Evolutionary conservation across 2,797 vertebrate species (phyloP), one percentile per base, ranked within the genome.

Genomic region (Urosaurus nigricauda): DNA sequence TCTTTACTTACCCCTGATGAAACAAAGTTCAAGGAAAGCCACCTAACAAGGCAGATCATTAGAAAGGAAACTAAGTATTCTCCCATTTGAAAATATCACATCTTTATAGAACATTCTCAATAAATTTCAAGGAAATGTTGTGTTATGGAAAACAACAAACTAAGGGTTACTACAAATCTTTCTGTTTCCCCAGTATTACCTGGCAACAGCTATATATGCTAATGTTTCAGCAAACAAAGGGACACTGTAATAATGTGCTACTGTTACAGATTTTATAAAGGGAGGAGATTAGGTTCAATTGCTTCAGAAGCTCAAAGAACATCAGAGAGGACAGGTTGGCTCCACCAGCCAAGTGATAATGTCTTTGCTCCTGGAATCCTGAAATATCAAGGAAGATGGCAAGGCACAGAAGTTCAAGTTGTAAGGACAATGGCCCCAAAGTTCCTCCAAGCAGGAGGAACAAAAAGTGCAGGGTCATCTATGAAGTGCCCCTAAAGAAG

Each of bases 401-500:
- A 32, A 77, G 37, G 21, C 37, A 5, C 21, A 79, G 7, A 58
- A 65, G 35, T 43, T 6, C n/a, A 21, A 9, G 5, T 24, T 81
- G 84, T 19, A 82, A 68, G 53, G 14, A 24, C 2, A 4, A 24
- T 37, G 32, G 29, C 7, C 51, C 8, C 5, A 89, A 12, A 43
- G 79, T 86, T 65, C 84, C 88, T 47, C 79, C 84, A 8, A 86
- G 88, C 60, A 89, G 88, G 24, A 89, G 88, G 79, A 86, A 86
- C 51, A 89, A 40, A 77, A 68, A 0, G 6, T 86, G 88, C 35
- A 82, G 79, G 47, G 4, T 29, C 1, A 0, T 82, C 60, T 86
- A 70, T 77, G 71, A 86, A 13, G 29, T 1, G 0, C 88, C 88
- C 12, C 71, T 89, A 5, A 86, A 77, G 60, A 89, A 86, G 56